Evolutionary conservation across 2,888 invertebrate species (phyloP).

Genomic region (Torymus aiolomorphi): DNA sequence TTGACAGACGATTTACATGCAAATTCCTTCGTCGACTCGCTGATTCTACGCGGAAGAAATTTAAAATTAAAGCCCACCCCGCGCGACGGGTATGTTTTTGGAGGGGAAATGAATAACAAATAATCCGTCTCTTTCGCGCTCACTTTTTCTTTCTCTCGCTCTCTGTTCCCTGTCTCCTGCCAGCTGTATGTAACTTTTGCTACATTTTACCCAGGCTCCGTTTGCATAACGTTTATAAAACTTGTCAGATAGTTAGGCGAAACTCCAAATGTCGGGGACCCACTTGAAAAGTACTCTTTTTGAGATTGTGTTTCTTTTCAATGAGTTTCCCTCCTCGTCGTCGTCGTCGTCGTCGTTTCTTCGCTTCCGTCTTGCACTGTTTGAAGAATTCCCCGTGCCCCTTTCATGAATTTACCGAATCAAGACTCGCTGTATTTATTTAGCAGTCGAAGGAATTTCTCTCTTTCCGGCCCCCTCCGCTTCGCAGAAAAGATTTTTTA

Average conservation of each 20-base stretch:
- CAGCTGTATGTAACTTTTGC: slow-evolving; percentile 51
- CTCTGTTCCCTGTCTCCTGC: slow-evolving; percentile 34
- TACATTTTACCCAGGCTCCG: slow-evolving; percentile 34
- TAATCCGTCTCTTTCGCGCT: slow-evolving; percentile 38
- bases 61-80: slow-evolving; percentile 52
- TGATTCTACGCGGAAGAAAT: slow-evolving; percentile 46
- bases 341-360: not conserved
- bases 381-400: slow-evolving; percentile 32
- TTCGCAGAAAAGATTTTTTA: slow-evolving; percentile 33
- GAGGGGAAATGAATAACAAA: slow-evolving; percentile 56
- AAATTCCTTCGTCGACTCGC: slow-evolving; percentile 50
- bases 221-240: slow-evolving; percentile 56
- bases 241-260: slow-evolving; percentile 53
- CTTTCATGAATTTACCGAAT: slow-evolving; percentile 45
- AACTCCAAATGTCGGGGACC: slow-evolving; percentile 41
- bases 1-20: slow-evolving; percentile 59
- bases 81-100: slow-evolving; percentile 31
- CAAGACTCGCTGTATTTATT: slow-evolving; percentile 41
- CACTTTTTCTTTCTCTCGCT: slow-evolving; percentile 3
- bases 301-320: slow-evolving; percentile 57
- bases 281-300: slow-evolving; percentile 54
- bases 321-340: slow-evolving; percentile 45
- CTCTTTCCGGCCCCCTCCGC: not conserved
- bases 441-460: slow-evolving; percentile 39
- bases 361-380: not conserved